Evolutionary conservation across 2,888 invertebrate genomes (phyloP), one percentile per base, ranked within the genome.

Genomic region (Eulithis testata): DNA sequence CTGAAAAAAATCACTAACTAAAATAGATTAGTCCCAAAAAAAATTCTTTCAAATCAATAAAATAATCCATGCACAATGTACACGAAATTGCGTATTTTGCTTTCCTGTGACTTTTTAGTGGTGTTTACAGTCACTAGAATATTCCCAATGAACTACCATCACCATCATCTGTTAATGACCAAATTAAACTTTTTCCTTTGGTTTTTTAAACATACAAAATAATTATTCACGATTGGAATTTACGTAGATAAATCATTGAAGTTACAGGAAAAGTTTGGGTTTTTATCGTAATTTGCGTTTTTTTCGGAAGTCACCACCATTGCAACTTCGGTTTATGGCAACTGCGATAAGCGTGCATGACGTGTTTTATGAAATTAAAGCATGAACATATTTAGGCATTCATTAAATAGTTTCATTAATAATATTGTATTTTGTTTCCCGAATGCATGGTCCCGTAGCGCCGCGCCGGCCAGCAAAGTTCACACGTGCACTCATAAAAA

Each of bases 401-500:
- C 8, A 5, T 47, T 0, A 11, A 11, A 49, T 21, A 49, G 9
- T 21, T 49, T 49, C 49, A 21, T 40, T 9, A 40, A 8, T 21
- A 21, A 2, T 14, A 45, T 12, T 12, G 7, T 47, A 8, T 14
- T 49, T 21, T 49, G 21, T 4, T 21, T 4, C 11, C 3, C 11
- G 3, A 12, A 59, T 50, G 59, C 59, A 59, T 52, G 59, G n/a
- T 27, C 37, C 21, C 21, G 21, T 21, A 21, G 36, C 12, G 51
- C 51, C 11, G 40, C 21, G 27, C n/a, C 47, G 47, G 31, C 4
- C 12, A 12, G 8, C 21, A 37, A 31, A 36, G 9, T 12, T 53
- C 53, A 52, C 66, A 52, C 63, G 58, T 67, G 66, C 68, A 63
- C 56, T 62, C 50, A 57, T 45, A 65, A 69, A 66, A 69, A 68